Evolutionary conservation across 2,797 vertebrate genomes (phyloP), one percentile per base, ranked within the genome.

Genomic region (Sebastes diaconus): DNA sequence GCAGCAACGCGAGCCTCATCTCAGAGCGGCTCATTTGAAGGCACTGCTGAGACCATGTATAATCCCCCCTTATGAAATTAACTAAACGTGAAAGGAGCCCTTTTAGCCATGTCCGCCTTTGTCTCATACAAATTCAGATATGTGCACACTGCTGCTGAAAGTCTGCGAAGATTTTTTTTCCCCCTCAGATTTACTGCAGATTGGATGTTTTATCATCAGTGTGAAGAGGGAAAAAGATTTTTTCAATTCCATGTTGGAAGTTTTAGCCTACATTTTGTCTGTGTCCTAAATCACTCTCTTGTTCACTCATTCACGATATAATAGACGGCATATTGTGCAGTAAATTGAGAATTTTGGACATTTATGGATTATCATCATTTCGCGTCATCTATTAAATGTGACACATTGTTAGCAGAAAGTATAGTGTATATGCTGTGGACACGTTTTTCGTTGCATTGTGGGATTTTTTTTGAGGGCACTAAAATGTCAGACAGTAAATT

Each of bases 21-120:
- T 86, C 83, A 36, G 81, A 83, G 87, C 13, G 24, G 80, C 88
- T 88, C 68, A 59, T 89, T 76, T 67, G 80, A 87, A 88, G 58
- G 79, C 75, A 76, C 80, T 84, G 75, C 74, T 67, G 84, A 90
- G 81, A 89, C 87, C 85, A 65, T 58, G 83, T 69, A 82, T 91
- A 92, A 91, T 90, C 85, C 88, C 50, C 83, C 88, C 83, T 90
- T 70, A 90, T 92, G 84, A 92, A 92, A 91, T 91, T 86, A 93
- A 88, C 82, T 81, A 73, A 84, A 87, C 30, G 58, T 84, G 77
- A 64, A 71, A 78, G 76, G 69, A 80, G 84, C 84, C 80, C 73
- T 83, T 83, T 83, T 75, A 80, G 79, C 73, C 82, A 34, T 8
- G 70, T 77, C 79, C 61, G 73, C 78, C 76, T 90, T 87, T 90